Evolutionary conservation across 2,113 vertebrate genomes (phyloP), one percentile per base, ranked within the genome.

Genomic region (Misgurnus mizolepis): DNA sequence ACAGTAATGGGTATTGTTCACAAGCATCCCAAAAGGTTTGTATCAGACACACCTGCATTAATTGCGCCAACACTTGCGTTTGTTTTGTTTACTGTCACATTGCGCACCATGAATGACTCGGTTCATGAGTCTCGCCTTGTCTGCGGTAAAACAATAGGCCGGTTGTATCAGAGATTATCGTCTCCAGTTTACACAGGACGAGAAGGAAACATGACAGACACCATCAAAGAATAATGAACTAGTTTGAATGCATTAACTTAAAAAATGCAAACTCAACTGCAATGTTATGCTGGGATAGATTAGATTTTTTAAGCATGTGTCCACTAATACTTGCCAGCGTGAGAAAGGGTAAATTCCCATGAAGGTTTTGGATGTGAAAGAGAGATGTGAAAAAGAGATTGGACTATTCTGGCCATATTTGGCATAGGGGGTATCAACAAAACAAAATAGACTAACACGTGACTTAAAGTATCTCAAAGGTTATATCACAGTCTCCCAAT

Each of bases 1-100:
- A 85, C 93, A 66, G 90, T 94, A 47, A 93, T 94, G 93, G 93
- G 93, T 65, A 94, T 93, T 76, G 84, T 94, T 77, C 87, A 93
- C 87, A 86, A 91, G 79, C 91, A 91, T 65, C 89, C 93, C 7
- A 92, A 92, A 56, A 94, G 90, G 93, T 94, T 39, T 79, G 88
- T 82, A 66, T 53, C 18, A 75, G 56, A 79, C 62, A 78, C 74
- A 76, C 64, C 60, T 85, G 67, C 43, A 41, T 74, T 76, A 18
- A 12, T 7, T 64, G 10, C 49, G 12, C 49, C 49, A 53, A 53
- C 49, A 53, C 22, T 27, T 27, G 15, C 22, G 55, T 60, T 22
- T 7, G 8, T 76, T 34, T 49, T 64, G 1, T 49, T 2, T 1
- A 39, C 58, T 62, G 18, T 10, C 39, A 62, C 56, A 47, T 71